Percentiles rank a stretch among this genome's conserved stretches.
Conservation (phyloP, 2,888 invertebrate species). For the Cantharis rustica region DNA sequence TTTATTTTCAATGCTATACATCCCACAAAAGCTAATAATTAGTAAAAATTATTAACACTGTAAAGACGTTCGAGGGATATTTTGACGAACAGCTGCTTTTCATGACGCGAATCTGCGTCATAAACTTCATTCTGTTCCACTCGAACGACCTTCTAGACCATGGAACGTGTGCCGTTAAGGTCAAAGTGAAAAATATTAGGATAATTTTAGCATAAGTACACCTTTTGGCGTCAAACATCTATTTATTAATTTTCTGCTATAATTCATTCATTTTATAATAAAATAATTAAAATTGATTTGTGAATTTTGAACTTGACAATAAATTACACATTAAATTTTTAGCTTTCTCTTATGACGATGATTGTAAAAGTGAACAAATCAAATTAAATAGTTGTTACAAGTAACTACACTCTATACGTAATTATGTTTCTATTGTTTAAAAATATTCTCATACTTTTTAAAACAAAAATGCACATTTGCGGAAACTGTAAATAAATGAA, state of each 20-base stretch:
- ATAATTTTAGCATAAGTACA: conserved; percentile 6
- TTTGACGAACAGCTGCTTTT: conserved; percentile 6
- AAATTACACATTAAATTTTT: neutral
- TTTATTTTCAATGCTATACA: neutral
- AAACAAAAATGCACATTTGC: neutral
- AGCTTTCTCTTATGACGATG: neutral
- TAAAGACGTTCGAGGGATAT: neutral
- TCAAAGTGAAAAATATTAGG: conserved; percentile 6
- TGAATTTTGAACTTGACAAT: neutral
- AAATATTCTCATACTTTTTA: neutral
- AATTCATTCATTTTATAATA: neutral
- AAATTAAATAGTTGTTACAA: neutral
- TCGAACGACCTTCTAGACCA: conserved; percentile 7
- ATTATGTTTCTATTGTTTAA: neutral
- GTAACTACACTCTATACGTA: neutral
- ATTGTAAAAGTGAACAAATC: neutral
- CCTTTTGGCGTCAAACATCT: neutral
- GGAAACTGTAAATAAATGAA: neutral
- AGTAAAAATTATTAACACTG: neutral
- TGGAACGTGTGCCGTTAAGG: conserved; percentile 1
- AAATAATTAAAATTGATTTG: neutral
- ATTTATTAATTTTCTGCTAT: neutral
- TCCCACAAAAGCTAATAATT: neutral
- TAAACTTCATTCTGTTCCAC: conserved; percentile 6
- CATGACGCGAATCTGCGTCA: conserved; percentile 7